Evolutionary conservation across 37 sponge, comb jelly and placozoan species (phyloP), one percentile per base, ranked within the genome.

Genomic region (Cliona cf. orientalis): DNA sequence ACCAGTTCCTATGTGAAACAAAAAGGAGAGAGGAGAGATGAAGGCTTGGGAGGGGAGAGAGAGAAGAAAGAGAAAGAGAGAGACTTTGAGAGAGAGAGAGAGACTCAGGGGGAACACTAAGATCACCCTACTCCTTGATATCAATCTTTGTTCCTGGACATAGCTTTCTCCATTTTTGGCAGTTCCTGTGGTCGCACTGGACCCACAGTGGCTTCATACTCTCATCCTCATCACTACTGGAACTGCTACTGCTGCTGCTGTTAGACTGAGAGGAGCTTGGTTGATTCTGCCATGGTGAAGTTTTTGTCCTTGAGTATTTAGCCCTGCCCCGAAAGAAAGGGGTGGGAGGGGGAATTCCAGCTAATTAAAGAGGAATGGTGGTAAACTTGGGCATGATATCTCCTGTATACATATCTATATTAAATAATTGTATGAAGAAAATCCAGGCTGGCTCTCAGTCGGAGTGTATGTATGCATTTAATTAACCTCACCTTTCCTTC

Each of bases 121-220:
- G n/a, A n/a, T n/a, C n/a, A n/a, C n/a, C n/a, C n/a, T n/a, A n/a
- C n/a, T n/a, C n/a, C n/a, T n/a, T n/a, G n/a, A n/a, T n/a, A n/a
- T 66, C 65, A 4, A 76, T 42, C 9, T 42, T 21, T 28, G 32
- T 59, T 37, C 21, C 81, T 21, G 29, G 61, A 29, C 72, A 67
- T 9, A 86, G 49, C 43, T 25, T 28, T 9, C 83, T 68, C 89
- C 89, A 88, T 46, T 88, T 88, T 39, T 38, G 29, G 58, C 83
- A 82, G 11, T 25, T 21, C 34, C n/a, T 22, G 40, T 29, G 63
- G 12, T 82, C 89, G 69, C 88, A 87, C 57, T 87, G 82, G 0
- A 87, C 88, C 88, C 88, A 87, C 14, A 64, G 28, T 17, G 55
- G 9, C 7, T 36, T 21, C 43, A 21, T 53, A n/a, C 61, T 41